Conservation (phyloP, 2,797 vertebrate genomes). For the Enteromius anoplus region DNA sequence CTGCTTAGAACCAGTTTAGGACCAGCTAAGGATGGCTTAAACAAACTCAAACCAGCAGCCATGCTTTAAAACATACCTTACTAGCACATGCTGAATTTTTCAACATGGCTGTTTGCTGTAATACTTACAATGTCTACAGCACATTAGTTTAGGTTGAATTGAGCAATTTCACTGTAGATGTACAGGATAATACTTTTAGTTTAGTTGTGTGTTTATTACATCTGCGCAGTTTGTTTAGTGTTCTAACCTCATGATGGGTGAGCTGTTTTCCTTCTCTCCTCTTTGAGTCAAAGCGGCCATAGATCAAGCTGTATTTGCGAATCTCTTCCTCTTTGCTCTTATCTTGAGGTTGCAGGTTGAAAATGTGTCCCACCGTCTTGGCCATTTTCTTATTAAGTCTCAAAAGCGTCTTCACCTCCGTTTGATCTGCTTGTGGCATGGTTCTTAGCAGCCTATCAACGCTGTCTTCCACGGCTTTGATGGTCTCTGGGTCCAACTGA, state of each 20-base stretch:
- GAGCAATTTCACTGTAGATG: neutral
- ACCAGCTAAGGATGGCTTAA: no score
- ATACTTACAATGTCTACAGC: neutral
- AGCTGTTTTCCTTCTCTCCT: conserved; percentile 94
- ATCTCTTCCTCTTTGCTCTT: conserved; percentile 92
- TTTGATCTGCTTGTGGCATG: conserved; percentile 82
- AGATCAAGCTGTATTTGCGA: conserved; percentile 94
- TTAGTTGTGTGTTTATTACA: neutral
- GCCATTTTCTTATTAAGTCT: conserved; percentile 96
- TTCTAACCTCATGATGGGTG: conserved; percentile 89
- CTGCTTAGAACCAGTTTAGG: no score
- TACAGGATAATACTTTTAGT: neutral
- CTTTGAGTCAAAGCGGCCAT: conserved; percentile 94
- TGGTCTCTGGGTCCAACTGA: conserved; percentile 86
- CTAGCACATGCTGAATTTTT: no score
- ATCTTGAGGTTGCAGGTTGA: conserved; percentile 88
- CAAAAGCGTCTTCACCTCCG: conserved; percentile 85
- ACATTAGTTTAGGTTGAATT: neutral
- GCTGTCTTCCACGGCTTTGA: conserved; percentile 84
- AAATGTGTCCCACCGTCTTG: conserved; percentile 93
- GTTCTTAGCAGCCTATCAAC: conserved; percentile 90
- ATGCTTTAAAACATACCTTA: no score
- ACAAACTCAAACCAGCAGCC: no score
- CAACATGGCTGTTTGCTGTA: neutral
- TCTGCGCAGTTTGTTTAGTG: neutral